Evolutionary conservation across 2,113 vertebrate species (phyloP).

Genomic region (Propithecus coquereli): DNA sequence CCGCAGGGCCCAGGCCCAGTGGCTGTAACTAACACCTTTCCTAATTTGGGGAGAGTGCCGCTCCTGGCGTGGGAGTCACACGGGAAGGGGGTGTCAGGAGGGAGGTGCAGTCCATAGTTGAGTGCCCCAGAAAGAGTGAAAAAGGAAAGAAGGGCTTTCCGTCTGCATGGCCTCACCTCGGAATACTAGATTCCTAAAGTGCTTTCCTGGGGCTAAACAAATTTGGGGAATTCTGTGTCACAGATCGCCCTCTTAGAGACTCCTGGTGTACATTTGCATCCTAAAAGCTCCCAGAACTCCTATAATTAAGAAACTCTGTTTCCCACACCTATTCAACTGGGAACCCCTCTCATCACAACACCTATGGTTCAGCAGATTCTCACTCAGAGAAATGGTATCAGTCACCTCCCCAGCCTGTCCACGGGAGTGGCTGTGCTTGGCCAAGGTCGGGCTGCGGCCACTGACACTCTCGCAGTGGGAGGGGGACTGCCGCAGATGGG

Average conservation of each 20-base stretch:
- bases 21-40: not conserved
- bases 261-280: not conserved
- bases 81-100: not conserved
- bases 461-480: not conserved
- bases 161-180: no score
- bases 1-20: not conserved
- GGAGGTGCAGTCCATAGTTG: not conserved
- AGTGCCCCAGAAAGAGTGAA: not conserved
- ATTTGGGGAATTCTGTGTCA: not conserved
- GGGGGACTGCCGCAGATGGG: not conserved
- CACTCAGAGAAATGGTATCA: not conserved
- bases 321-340: not conserved
- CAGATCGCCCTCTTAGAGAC: not conserved
- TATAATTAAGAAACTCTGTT: not conserved
- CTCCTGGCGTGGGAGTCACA: not conserved
- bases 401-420: not conserved
- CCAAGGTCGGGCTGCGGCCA: not conserved
- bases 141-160: not conserved
- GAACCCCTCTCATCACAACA: not conserved
- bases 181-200: not conserved
- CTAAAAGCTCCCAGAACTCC: not conserved
- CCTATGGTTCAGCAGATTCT: not conserved
- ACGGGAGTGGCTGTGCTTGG: not conserved
- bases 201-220: not conserved
- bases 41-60: constrained; percentile 17